These are phyloP conservation scores for Scaptomyza cyrtandrae DNA, from an alignment of 2,888 invertebrate species.

Conservation along the genomic window DNA sequence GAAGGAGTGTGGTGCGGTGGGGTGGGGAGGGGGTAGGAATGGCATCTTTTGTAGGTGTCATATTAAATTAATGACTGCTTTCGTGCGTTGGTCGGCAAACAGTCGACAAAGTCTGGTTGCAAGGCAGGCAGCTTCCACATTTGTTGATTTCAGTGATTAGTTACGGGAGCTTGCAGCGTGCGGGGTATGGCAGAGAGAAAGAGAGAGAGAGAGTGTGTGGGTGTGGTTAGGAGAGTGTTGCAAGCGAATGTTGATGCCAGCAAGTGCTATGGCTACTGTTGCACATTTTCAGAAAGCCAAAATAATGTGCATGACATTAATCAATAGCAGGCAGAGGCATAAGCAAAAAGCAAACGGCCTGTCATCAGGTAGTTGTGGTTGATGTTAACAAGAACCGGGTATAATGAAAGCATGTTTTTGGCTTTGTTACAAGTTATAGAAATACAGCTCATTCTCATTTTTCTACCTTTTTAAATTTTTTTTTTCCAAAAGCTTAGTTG, in stretches of 20 bases:
- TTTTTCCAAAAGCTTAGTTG: neutral
- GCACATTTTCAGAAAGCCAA: constrained; percentile 25
- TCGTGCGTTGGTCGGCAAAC: constrained; percentile 21
- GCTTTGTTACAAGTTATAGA: neutral
- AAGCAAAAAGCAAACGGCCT: constrained; percentile 4
- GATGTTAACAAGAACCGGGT: neutral
- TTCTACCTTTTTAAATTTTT: neutral
- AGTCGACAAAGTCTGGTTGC: constrained; percentile 34
- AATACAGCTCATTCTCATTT: too few relatives aligned
- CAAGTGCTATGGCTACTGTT: constrained; percentile 31
- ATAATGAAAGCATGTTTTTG: neutral
- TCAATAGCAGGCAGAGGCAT: constrained; percentile 24
- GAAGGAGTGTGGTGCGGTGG: neutral
- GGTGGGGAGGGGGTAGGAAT: neutral
- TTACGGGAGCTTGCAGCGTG: constrained; percentile 19
- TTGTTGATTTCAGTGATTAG: constrained; percentile 55
- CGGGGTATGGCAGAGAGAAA: too few relatives aligned
- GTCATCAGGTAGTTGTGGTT: constrained; percentile 2
- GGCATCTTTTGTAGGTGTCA: constrained; percentile 58
- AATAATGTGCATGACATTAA: constrained; percentile 45
- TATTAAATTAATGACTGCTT: constrained; percentile 69
- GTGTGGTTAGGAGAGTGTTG: neutral
- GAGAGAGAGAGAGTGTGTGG: neutral
- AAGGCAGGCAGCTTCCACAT: constrained; percentile 23
- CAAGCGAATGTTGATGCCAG: neutral